phyloP scores from a whole-genome alignment of 2,113 vertebrate genomes.

The Neogobius melanostomus region DNA sequence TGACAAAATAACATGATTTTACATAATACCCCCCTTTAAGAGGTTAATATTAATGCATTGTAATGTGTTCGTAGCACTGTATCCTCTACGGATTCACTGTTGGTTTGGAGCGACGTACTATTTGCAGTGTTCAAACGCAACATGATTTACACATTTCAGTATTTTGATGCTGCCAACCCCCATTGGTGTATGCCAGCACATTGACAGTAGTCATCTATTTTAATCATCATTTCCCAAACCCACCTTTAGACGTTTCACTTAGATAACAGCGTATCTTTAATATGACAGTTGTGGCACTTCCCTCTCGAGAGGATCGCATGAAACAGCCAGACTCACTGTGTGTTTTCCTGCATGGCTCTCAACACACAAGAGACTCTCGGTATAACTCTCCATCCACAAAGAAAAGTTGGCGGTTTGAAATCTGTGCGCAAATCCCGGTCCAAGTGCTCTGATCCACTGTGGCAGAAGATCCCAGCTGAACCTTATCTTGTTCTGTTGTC shows the following conservation, averaged over 20 bases:
- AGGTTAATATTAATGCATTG: too few species aligned
- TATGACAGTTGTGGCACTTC: neutral
- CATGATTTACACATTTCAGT: neutral
- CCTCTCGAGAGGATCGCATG: neutral
- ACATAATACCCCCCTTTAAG: too few species aligned
- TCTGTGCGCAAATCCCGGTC: conserved; percentile 10
- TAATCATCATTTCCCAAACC: conserved; percentile 1
- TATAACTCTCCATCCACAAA: neutral
- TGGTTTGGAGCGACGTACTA: too few species aligned
- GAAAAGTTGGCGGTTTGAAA: conserved; percentile 4
- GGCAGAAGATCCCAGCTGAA: conserved; percentile 22
- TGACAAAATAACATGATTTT: too few species aligned
- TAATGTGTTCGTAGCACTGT: too few species aligned
- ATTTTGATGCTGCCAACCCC: neutral
- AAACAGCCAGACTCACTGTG: neutral
- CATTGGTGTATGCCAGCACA: neutral
- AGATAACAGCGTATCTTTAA: neutral
- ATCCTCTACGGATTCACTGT: too few species aligned
- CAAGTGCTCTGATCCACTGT: neutral
- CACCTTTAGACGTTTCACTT: neutral
- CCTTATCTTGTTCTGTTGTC: neutral
- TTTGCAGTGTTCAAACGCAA: neutral
- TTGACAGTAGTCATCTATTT: conserved; percentile 34
- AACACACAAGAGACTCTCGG: neutral
- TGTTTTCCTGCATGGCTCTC: neutral